phyloP scores from a whole-genome alignment of 2,888 invertebrate genomes.

The Imbricaverruca yamaguchii region DNA sequence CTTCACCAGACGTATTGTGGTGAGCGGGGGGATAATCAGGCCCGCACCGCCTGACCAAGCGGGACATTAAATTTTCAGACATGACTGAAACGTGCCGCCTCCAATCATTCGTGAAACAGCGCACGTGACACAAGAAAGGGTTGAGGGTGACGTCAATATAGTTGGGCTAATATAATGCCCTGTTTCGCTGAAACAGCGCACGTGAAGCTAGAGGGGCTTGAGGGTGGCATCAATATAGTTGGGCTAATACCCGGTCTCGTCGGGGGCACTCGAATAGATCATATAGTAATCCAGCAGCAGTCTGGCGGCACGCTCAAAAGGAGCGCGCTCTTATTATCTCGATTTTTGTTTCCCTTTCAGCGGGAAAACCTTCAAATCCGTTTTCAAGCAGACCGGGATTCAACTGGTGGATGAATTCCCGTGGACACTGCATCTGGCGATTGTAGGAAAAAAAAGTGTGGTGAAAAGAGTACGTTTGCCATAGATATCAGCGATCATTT shows the following conservation, averaged over 20 bases:
- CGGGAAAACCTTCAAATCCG: neutral
- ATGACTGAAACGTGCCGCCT: conserved; percentile 17
- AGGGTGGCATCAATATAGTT: conserved; percentile 16
- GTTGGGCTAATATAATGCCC: conserved; percentile 10
- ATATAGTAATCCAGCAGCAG: neutral
- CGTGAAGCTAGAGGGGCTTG: conserved; percentile 15
- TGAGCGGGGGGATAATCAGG: neutral
- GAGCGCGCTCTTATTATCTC: conserved; percentile 16
- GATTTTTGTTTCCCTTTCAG: conserved; percentile 2
- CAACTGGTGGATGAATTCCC: neutral
- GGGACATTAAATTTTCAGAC: conserved; percentile 4
- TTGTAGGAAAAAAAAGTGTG: neutral
- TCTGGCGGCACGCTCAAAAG: conserved; percentile 3
- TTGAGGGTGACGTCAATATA: conserved; percentile 19
- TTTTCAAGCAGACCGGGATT: conserved; percentile 7
- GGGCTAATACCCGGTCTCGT: conserved; percentile 11
- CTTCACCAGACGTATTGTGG: neutral
- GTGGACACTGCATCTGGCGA: neutral
- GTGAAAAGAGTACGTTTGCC: neutral
- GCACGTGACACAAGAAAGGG: conserved; percentile 22
- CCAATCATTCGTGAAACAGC: conserved; percentile 4
- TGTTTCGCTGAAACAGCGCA: conserved; percentile 1
- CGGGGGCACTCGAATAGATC: conserved; percentile 15
- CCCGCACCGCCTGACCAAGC: neutral
- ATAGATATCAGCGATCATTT: too few relatives aligned